Percentiles rank a stretch among this genome's conserved stretches.
Evolutionary conservation across 1,140 invertebrate species (phyloP).

Genomic region (Copidosoma floridanum): DNA sequence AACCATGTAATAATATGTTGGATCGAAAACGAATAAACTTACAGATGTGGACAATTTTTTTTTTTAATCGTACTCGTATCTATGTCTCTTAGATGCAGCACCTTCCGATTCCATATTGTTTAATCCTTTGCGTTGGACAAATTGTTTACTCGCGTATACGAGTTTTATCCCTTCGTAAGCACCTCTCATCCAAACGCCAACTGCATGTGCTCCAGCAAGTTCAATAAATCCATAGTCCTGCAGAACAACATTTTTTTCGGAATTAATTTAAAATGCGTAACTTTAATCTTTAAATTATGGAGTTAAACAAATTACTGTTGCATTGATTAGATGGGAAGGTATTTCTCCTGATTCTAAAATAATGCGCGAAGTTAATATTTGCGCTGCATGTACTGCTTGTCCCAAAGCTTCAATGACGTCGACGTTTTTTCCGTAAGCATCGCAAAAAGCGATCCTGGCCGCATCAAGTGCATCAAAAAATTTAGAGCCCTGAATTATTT

Average conservation of each 20-base stretch:
- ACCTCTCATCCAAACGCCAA: constrained; percentile 62
- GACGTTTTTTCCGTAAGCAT: background rate
- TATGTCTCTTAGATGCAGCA: too few species aligned
- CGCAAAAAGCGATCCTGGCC: constrained; percentile 2
- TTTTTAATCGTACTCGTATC: too few species aligned
- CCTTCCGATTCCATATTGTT: too few species aligned
- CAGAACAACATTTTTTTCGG: background rate
- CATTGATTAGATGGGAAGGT: too few species aligned
- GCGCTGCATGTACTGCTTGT: constrained; percentile 55
- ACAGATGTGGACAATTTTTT: too few species aligned
- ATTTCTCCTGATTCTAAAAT: background rate
- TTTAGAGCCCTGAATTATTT: background rate
- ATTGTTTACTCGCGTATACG: constrained; percentile 26
- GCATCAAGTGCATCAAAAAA: background rate
- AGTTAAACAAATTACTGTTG: constrained; percentile 1
- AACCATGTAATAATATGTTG: too few species aligned
- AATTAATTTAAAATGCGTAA: background rate
- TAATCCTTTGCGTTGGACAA: too few species aligned
- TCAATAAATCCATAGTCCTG: constrained; percentile 42
- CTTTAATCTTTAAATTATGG: background rate
- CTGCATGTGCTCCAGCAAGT: constrained; percentile 63
- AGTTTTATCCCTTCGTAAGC: constrained; percentile 55
- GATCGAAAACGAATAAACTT: too few species aligned
- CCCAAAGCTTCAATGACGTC: constrained; percentile 47
- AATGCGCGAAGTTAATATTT: constrained; percentile 47